Percentiles rank a stretch among this genome's conserved stretches.
Conservation (phyloP, 2,888 invertebrate species). For the Celastrina argiolus region DNA sequence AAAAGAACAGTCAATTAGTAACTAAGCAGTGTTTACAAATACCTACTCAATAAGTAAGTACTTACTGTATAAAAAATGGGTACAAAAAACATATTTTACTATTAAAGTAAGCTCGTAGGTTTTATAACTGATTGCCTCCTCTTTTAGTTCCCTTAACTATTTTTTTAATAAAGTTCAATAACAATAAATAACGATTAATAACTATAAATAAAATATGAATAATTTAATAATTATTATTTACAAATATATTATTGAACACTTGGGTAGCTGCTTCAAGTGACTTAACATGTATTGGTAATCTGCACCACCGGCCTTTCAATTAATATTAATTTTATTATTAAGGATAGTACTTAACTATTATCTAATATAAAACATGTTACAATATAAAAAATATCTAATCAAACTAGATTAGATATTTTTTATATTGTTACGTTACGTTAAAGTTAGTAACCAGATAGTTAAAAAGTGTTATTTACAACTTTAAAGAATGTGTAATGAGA, state of each 20-base stretch:
- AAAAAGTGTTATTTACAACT: no score
- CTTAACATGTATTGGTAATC: constrained; percentile 72
- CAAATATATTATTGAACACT: constrained; percentile 57
- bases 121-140: background rate
- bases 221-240: constrained; percentile 31
- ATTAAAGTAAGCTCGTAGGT: background rate
- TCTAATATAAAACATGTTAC: constrained; percentile 25
- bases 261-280: constrained; percentile 53
- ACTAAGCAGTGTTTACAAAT: background rate
- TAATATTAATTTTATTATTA: constrained; percentile 36
- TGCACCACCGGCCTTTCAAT: constrained; percentile 74
- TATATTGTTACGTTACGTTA: no score
- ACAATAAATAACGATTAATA: background rate
- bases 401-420: no score
- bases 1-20: background rate
- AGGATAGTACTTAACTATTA: constrained; percentile 10
- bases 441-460: no score
- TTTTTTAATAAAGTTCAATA: background rate
- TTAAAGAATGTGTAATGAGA: no score
- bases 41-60: background rate
- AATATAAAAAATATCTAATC: background rate
- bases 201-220: constrained; percentile 23
- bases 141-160: background rate
- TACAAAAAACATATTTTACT: background rate
- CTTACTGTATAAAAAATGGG: background rate